A percentile compares a stretch with the other conserved stretches of the same genome.
Evolutionary conservation across 2,888 invertebrate genomes (phyloP).

Genomic region (Cistogaster globosa): DNA sequence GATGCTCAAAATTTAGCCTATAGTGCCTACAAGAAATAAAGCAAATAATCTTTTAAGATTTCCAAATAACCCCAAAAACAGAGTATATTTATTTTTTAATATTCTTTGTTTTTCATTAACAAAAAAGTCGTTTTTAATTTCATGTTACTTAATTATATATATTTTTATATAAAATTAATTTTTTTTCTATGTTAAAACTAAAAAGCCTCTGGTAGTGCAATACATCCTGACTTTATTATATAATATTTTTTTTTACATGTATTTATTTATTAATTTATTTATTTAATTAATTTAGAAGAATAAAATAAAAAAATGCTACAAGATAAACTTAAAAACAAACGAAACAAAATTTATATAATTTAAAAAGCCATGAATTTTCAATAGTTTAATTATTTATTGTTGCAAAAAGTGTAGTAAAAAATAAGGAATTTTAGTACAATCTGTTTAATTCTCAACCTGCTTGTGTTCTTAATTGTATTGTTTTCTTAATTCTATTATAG

Average conservation of each 20-base stretch:
- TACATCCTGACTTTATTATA: slow-evolving; percentile 71
- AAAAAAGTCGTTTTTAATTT: no score
- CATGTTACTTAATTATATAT: slow-evolving; percentile 34
- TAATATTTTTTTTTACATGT: slow-evolving; percentile 43
- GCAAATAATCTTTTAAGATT: slow-evolving; percentile 28
- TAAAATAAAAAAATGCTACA: slow-evolving; percentile 32
- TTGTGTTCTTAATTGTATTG: no score
- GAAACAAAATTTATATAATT: slow-evolving; percentile 4
- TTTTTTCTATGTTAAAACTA: slow-evolving; percentile 33
- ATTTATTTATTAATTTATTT: slow-evolving; percentile 59
- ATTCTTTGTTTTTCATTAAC: slow-evolving; percentile 13
- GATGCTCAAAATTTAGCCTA: slow-evolving; percentile 89
- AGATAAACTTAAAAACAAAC: slow-evolving; percentile 24
- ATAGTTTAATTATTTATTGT: slow-evolving; percentile 21
- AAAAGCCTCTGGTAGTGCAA: slow-evolving; percentile 73
- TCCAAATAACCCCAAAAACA: slow-evolving; percentile 18
- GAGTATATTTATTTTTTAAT: slow-evolving; percentile 13
- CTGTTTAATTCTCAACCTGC: neutral
- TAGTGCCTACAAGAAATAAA: slow-evolving; percentile 84
- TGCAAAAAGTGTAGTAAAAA: neutral
- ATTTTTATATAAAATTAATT: slow-evolving; percentile 27
- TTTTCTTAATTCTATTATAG: no score
- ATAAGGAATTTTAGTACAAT: neutral
- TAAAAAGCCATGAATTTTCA: slow-evolving; percentile 62
- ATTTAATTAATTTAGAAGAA: slow-evolving; percentile 63